Evolutionary conservation across 2,113 vertebrate species (phyloP).

Genomic region (Eubucco bourcierii): DNA sequence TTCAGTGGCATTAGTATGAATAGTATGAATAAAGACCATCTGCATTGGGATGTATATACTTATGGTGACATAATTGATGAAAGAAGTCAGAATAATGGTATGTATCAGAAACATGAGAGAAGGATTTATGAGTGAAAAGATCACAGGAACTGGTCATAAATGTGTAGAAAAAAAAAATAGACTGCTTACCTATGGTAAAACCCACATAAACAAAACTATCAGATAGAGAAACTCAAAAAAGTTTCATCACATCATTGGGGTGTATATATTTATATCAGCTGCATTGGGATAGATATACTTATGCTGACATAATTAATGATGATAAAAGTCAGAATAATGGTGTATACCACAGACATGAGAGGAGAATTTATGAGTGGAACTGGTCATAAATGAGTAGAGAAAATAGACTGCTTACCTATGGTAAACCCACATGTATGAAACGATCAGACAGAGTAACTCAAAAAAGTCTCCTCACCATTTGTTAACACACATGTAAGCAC

Average conservation of each 20-base stretch:
- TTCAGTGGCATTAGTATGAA: background rate
- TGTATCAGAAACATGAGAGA: background rate
- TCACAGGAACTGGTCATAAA: background rate
- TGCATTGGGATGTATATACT: background rate
- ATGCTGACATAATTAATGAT: background rate
- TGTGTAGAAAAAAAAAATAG: background rate
- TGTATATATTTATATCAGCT: background rate
- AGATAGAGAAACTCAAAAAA: background rate
- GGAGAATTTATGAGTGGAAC: background rate
- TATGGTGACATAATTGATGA: background rate
- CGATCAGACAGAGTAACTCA: background rate
- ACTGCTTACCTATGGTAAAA: background rate
- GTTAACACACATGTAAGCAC: background rate
- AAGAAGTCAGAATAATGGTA: background rate
- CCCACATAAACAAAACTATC: background rate
- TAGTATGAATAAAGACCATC: background rate
- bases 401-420: background rate
- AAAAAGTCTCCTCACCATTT: background rate
- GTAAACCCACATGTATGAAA: background rate
- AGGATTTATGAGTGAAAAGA: background rate
- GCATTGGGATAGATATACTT: background rate
- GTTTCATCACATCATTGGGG: background rate
- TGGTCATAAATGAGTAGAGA: background rate
- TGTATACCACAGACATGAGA: background rate
- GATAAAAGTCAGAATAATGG: background rate